A percentile compares a stretch with the other conserved stretches of the same genome.
phyloP scores from a whole-genome alignment of 2,797 vertebrate species.

The Coilia nasus region DNA sequence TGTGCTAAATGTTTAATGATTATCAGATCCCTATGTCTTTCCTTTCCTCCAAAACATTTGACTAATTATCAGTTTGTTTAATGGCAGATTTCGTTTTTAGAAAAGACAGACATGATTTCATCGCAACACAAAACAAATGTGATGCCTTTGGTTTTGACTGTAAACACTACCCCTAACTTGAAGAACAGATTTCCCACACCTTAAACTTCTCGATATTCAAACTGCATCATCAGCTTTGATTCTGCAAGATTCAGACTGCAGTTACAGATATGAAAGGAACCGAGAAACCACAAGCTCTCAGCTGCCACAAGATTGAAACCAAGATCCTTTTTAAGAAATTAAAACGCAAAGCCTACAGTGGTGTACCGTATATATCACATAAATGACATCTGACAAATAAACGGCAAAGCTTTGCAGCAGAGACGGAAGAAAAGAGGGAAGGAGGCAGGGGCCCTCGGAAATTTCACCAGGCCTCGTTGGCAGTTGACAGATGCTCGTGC shows the following conservation, averaged over 20 bases:
- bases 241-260: background rate
- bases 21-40: background rate
- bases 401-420: conserved; percentile 60
- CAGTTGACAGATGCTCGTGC: conserved; percentile 65
- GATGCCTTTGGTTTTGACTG: too few relatives aligned
- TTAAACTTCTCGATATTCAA: background rate
- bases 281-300: conserved; percentile 68
- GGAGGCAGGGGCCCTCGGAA: background rate
- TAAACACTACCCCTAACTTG: background rate
- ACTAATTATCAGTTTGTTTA: background rate
- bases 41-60: background rate
- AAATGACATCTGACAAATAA: conserved; percentile 63
- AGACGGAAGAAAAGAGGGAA: background rate
- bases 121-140: background rate
- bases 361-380: conserved; percentile 62
- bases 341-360: conserved; percentile 64
- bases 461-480: conserved; percentile 62
- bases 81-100: too few relatives aligned
- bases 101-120: background rate
- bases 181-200: background rate
- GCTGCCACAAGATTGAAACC: conserved; percentile 70
- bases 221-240: background rate
- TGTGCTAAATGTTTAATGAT: background rate
- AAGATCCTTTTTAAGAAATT: conserved; percentile 78
- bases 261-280: conserved; percentile 39